Base-by-base conservation (phyloP, 2,888 invertebrate genomes). In the Cryptosula pallasiana region DNA sequence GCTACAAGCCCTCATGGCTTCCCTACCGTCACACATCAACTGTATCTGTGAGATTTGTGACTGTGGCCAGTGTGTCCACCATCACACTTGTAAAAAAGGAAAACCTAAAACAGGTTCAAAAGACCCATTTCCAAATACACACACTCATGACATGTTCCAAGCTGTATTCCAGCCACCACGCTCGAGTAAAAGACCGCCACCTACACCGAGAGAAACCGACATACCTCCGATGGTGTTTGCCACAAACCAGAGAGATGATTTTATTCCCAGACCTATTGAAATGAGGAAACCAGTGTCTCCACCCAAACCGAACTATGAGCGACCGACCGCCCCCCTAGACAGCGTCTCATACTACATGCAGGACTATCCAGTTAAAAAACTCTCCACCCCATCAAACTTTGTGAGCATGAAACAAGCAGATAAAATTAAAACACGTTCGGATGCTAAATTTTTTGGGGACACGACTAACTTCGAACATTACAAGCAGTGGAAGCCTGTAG, bases 121-220 rank as follows among this genome's bases (percentile, higher is more conserved):
- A 32, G 23, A 36, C 2, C 45, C 36, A 27, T 70, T 74, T n/a
- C 75, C 75, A 0, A 34, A 34, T 16, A 71, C 81, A 0, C 81
- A 82, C 73, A 82, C 82, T 75, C 77, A 77, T 74, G 76, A 77
- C 27, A 81, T 79, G 5, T 81, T 76, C 73, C 76, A 76, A 3
- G 73, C 75, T 20, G 55, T 75, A 16, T 58, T 77, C 27, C 74
- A 77, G 0, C 76, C 81, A 3, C 82, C 82, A 16, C 74, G 83
- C 2, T 82, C 82, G 55, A 80, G 79, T 72, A 83, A 83, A 72
- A 74, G 80, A 23, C 83, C 83, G 0, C 79, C 78, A 0, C 77
- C 77, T 0, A 76, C 78, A 0, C 79, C 80, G 0, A 74, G 77
- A 2, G 77, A 79, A 57, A 76, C 75, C 0, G 71, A 77, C 71